Evolutionary conservation across 2,888 invertebrate genomes (phyloP).

Genomic region (Sinhomidia bicolor): DNA sequence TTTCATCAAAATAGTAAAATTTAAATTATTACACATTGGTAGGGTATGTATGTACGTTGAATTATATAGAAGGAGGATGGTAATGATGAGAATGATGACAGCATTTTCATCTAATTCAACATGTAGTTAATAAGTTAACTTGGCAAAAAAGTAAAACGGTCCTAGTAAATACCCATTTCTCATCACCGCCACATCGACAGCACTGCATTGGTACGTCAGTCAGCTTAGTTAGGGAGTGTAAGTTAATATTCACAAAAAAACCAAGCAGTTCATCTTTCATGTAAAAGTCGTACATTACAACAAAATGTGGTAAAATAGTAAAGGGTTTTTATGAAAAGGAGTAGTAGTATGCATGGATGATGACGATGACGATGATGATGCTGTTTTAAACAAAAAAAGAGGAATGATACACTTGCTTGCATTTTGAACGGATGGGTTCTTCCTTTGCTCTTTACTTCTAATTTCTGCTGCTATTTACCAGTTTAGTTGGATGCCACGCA

Average conservation of each 20-base stretch:
- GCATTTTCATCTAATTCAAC: neutral
- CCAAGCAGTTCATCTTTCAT: neutral
- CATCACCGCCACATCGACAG: neutral
- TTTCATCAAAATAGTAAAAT: no score
- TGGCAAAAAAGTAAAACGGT: neutral
- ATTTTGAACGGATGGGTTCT: constrained; percentile 70
- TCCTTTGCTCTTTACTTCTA: constrained; percentile 41
- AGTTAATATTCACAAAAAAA: neutral
- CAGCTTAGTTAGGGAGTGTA: no score
- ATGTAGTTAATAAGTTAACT: neutral
- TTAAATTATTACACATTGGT: no score
- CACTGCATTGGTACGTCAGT: neutral
- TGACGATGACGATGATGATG: constrained; percentile 37
- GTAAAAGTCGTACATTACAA: neutral
- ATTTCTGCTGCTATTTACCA: constrained; percentile 20
- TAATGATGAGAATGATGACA: constrained; percentile 3
- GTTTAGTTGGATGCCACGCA: constrained; percentile 67
- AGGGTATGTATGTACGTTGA: no score
- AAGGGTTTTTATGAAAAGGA: constrained; percentile 15
- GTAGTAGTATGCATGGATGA: neutral
- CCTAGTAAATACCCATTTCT: neutral
- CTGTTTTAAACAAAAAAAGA: constrained; percentile 30
- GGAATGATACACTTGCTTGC: constrained; percentile 69
- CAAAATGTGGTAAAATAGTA: constrained; percentile 25
- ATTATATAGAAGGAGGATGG: no score